Base-by-base conservation (phyloP, 1,140 invertebrate species). In the Dufourea novaeangliae region DNA sequence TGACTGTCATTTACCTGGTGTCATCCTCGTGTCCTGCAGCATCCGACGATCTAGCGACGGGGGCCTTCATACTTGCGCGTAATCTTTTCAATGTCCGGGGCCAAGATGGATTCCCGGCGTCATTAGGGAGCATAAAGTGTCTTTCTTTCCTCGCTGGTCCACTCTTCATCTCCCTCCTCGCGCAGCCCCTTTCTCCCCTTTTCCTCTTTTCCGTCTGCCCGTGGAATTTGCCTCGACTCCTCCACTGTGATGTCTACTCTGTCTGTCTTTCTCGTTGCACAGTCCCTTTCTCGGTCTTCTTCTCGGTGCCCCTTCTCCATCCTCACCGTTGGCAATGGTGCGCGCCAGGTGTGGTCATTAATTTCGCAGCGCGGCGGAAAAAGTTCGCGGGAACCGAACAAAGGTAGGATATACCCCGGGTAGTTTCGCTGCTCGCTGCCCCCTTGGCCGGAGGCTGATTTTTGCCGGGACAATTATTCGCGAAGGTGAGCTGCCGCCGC, bases 1-100 rank as follows among this genome's bases (percentile, higher is more conserved):
- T 85, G 77, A 85, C 80, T 82, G 78, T 89, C 86, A 87, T 87
- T 87, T 87, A 82, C 73, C 67, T 34, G 62, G 61, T 82, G 78
- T 80, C 79, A 56, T 76, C 56, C 54, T 63, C 69, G 63, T 79
- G 73, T 83, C 67, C 70, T 66, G 66, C 70, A 63, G 67, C 78
- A 68, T 66, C 70, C 72, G 46, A 67, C 75, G 67, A 76, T 69
- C 72, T 44, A 56, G n/a, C 69, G 59, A 82, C 68, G 64, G 34
- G 46, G 34, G 46, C 57, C 61, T 57, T 56, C 71, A 34, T 72
- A 70, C 77, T n/a, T 29, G 81, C 72, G n/a, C 64, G 74, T 59
- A 76, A 70, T 74, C 78, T 85, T 81, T 81, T 81, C 74, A 76
- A 81, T 71, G 72, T 78, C 69, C 69, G 57, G 71, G 29, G 66